Base-by-base conservation (phyloP, 2,888 invertebrate genomes). In the Sialis fuliginosa region DNA sequence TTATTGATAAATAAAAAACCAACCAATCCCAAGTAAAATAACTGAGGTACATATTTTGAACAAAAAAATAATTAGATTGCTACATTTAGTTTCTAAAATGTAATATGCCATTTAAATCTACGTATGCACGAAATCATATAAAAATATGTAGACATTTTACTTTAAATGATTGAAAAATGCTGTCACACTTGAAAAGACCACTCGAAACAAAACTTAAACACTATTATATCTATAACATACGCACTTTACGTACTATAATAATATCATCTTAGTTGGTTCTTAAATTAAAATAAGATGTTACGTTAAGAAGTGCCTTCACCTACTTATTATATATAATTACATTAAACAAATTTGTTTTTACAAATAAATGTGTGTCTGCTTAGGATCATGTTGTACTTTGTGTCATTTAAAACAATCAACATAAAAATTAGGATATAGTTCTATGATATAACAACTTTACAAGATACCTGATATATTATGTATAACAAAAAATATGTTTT, bases 121-220 rank as follows among this genome's bases (percentile, higher is more conserved):
- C 12, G 42, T 42, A 30, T 30, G 10, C 42, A 42, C 22, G 22
- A 31, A 31, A 42, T 22, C 31, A 13, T n/a, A 10, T n/a, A 10
- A 35, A 9, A 37, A 37, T 10, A 37, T 37, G 12, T 37, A 7
- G 12, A 10, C 8, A 8, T 13, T 22, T 41, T 22, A n/a, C 47
- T 47, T 41, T 47, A 47, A 47, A 47, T 47, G 47, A 47, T 47
- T 47, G 47, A 47, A 47, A 47, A 47, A 47, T 42, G 42, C 42
- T 34, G 30, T 35, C 42, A 47, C 30, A 42, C 42, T 37, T 47
- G 42, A 30, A 34, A 43, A 43, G 33, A 22, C 12, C 37, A 37
- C 37, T 37, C 37, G 37, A 37, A 37, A 37, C 12, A 37, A 37
- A 37, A 10, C 10, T 37, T 37, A 37, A 12, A 37, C 37, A 10